Conservation (phyloP, 2,888 invertebrate species). For the Xanthia togata region DNA sequence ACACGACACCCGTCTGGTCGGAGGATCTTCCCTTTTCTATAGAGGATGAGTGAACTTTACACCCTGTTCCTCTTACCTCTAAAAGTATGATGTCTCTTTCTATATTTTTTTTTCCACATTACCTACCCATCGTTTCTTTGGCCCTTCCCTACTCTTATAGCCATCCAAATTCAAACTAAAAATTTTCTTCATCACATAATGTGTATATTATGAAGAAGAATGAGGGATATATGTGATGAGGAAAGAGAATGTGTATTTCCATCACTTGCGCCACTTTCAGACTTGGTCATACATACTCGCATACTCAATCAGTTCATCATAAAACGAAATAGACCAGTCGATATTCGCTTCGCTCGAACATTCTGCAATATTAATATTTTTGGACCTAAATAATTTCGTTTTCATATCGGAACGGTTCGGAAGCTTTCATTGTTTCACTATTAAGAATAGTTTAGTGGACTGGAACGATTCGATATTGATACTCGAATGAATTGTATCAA, state of each 20-base stretch:
- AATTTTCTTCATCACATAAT: no score
- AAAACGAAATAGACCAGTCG: neutral
- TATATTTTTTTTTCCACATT: neutral
- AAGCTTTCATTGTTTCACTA: conserved; percentile 31
- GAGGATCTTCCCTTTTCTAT: no score
- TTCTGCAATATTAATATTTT: conserved; percentile 15
- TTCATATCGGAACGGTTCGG: conserved; percentile 15
- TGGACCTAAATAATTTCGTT: conserved; percentile 20
- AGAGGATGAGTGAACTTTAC: no score
- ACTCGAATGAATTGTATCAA: conserved; percentile 18
- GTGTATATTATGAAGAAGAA: no score
- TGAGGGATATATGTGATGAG: no score
- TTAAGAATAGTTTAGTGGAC: conserved; percentile 43
- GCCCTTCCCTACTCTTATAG: no score
- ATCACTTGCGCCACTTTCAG: neutral
- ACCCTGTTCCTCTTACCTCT: no score
- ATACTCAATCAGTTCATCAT: neutral
- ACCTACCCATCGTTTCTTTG: neutral
- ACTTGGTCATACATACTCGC: neutral
- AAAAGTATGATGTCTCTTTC: neutral
- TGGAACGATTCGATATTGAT: conserved; percentile 29
- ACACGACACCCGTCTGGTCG: no score
- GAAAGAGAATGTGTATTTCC: no score
- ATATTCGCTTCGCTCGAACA: neutral
- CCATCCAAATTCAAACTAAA: neutral